Conservation (phyloP, 2,113 vertebrate species). For the Grantiella picta region DNA sequence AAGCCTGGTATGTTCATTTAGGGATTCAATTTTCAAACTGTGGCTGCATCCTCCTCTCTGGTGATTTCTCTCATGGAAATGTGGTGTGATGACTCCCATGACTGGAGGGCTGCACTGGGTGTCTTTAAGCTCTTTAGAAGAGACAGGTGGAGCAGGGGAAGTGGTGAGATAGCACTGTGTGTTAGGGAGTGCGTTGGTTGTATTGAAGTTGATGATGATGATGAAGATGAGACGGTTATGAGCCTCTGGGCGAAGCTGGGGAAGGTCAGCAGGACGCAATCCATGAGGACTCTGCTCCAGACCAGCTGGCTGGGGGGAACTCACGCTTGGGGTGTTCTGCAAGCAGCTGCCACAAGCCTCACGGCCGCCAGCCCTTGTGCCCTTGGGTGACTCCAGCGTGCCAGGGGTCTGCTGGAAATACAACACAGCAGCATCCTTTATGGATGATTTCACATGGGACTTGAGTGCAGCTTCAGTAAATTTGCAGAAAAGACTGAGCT, state of each 20-base stretch:
- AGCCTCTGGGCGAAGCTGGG: not conserved
- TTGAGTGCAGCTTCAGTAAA: not conserved
- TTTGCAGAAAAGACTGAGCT: rapidly evolving
- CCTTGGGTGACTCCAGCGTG: rapidly evolving
- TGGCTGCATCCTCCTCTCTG: not conserved
- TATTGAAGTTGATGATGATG: not conserved
- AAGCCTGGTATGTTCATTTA: not conserved
- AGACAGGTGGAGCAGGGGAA: not conserved
- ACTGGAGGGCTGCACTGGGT: not conserved
- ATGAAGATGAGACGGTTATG: not conserved
- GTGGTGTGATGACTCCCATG: not conserved
- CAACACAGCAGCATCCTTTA: not conserved
- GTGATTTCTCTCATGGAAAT: not conserved
- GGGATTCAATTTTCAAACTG: not conserved
- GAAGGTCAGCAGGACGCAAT: rapidly evolving
- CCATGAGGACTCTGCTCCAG: rapidly evolving
- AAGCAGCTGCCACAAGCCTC: not conserved
- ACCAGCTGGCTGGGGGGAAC: too few relatives aligned
- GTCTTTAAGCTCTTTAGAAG: not conserved
- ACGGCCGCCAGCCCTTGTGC: not conserved
- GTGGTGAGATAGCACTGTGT: not conserved
- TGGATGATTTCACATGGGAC: too few relatives aligned
- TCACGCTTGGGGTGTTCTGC: rapidly evolving
- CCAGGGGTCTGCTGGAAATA: not conserved
- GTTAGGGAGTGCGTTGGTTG: not conserved